These are phyloP conservation scores for Oscheius onirici DNA, from an alignment of 2,888 invertebrate genomes.

Conservation along the genomic window DNA sequence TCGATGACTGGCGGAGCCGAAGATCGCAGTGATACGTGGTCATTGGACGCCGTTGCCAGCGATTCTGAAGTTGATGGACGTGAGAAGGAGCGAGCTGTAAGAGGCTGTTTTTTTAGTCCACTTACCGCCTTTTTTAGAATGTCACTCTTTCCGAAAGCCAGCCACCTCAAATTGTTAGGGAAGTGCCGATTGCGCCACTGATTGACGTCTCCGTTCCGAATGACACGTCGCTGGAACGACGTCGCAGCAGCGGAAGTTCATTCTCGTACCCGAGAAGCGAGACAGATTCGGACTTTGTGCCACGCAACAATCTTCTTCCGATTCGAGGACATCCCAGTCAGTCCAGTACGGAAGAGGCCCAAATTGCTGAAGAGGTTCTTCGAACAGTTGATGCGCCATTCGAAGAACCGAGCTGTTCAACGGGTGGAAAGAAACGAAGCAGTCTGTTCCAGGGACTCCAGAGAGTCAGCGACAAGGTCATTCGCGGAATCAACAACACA, in stretches of 20 bases:
- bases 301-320: neutral
- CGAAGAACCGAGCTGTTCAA: neutral
- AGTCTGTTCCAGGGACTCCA: conserved; percentile 38
- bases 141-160: neutral
- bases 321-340: conserved; percentile 1
- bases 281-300: conserved; percentile 13
- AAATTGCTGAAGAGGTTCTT: conserved; percentile 36
- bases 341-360: neutral
- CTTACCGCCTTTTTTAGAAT: neutral
- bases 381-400: conserved; percentile 41
- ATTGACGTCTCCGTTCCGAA: conserved; percentile 26
- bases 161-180: neutral
- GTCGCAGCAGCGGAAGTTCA: conserved; percentile 52
- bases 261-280: conserved; percentile 42
- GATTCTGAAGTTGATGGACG: conserved; percentile 81
- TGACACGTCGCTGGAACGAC: neutral
- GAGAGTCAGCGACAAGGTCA: conserved; percentile 39
- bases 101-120: neutral
- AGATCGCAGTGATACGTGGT: conserved; percentile 83
- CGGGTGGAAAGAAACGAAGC: conserved; percentile 17
- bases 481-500: conserved; percentile 20
- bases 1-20: conserved; percentile 38
- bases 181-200: conserved; percentile 4
- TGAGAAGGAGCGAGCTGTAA: conserved; percentile 19
- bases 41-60: conserved; percentile 93